phyloP scores from a whole-genome alignment of 2,888 invertebrate species.

The Scaptomyza flava region DNA sequence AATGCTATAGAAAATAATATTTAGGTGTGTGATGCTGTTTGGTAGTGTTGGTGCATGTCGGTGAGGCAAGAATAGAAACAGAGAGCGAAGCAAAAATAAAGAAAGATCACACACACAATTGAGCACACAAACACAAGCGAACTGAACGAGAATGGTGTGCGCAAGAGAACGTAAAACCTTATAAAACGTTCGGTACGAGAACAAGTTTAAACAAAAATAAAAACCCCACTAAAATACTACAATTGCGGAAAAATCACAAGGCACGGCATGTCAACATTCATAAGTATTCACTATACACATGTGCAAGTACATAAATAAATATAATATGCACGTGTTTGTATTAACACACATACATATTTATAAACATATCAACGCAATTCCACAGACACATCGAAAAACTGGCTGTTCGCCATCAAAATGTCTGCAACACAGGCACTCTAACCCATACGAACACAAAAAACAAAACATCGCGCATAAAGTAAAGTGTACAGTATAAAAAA shows the following conservation, averaged over 20 bases:
- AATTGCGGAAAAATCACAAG: slow-evolving; percentile 11
- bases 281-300: slow-evolving; percentile 1
- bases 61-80: slow-evolving; percentile 23
- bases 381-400: slow-evolving; percentile 71
- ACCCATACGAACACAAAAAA: slow-evolving; percentile 41
- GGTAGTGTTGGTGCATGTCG: slow-evolving; percentile 24
- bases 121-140: slow-evolving; percentile 5
- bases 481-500: slow-evolving; percentile 47
- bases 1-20: slow-evolving; percentile 35
- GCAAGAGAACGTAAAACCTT: slow-evolving; percentile 38
- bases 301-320: not conserved
- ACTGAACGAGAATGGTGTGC: slow-evolving; percentile 37
- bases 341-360: not conserved
- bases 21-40: slow-evolving; percentile 20
- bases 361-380: slow-evolving; percentile 3
- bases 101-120: slow-evolving; percentile 42
- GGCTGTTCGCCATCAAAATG: slow-evolving; percentile 74
- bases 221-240: slow-evolving; percentile 33
- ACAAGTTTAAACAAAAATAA: slow-evolving; percentile 43
- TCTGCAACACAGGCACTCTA: slow-evolving; percentile 57
- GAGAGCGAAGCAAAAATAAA: slow-evolving; percentile 31
- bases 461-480: slow-evolving; percentile 40
- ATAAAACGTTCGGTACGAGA: slow-evolving; percentile 28
- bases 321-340: slow-evolving; percentile 4
- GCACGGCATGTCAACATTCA: slow-evolving; percentile 4